Conservation (phyloP, 2,888 invertebrate genomes). For the Toxonevra muliebris region DNA sequence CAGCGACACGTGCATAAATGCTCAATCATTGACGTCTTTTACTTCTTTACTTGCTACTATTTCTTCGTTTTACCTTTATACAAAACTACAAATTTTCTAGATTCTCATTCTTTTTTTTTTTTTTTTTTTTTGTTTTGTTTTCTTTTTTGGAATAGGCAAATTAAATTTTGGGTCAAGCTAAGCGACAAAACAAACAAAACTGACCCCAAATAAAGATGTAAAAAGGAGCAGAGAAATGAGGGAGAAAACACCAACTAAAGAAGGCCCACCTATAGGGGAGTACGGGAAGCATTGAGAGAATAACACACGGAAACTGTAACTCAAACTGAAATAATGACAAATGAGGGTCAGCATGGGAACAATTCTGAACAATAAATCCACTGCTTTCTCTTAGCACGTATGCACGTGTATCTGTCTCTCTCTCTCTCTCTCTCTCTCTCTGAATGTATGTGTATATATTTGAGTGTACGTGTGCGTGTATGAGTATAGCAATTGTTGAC, state of each 20-base stretch:
- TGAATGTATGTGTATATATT: constrained; percentile 4
- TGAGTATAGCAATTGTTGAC: not conserved
- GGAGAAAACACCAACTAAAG: not conserved
- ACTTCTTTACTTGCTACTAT: too few species aligned
- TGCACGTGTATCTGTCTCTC: not conserved
- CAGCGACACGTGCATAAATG: constrained; percentile 31
- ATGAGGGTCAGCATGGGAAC: constrained; percentile 19
- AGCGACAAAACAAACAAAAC: constrained; percentile 16
- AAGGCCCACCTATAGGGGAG: not conserved
- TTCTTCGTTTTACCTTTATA: too few species aligned
- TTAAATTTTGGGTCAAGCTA: constrained; percentile 16
- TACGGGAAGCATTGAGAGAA: not conserved
- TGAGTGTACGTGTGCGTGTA: too few species aligned
- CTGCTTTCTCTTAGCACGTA: not conserved
- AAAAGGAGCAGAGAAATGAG: too few species aligned
- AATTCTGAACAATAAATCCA: not conserved
- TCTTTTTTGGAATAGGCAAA: constrained; percentile 8
- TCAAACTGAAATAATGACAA: constrained; percentile 30
- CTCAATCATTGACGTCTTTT: constrained; percentile 29
- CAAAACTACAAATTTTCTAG: too few species aligned
- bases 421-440: too few species aligned
- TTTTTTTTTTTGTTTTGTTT: too few species aligned
- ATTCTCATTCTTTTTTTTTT: too few species aligned
- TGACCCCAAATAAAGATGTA: constrained; percentile 9
- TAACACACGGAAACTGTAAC: constrained; percentile 27